Percentiles rank a stretch among this genome's conserved stretches.
Conservation (phyloP, 2,888 invertebrate genomes). For the Lordiphosa fenestrarum region DNA sequence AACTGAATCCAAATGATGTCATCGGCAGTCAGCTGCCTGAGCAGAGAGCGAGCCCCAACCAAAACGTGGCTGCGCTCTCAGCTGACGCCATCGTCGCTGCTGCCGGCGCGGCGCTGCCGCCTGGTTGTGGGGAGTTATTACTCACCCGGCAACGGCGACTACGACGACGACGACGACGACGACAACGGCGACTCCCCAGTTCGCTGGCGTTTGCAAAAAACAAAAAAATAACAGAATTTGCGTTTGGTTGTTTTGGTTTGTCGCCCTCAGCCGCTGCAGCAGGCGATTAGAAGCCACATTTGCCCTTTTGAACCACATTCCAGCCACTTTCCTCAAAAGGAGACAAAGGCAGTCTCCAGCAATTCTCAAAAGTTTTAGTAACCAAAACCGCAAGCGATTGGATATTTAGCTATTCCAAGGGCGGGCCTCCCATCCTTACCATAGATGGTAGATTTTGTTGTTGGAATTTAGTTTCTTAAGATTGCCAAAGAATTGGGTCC, state of each 20-base stretch:
- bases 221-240: slow-evolving; percentile 1
- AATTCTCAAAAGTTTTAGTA: no score
- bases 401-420: no score
- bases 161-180: background rate
- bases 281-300: no score
- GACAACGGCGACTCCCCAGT: slow-evolving; percentile 13
- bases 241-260: background rate
- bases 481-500: no score
- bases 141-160: slow-evolving; percentile 16
- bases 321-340: no score
- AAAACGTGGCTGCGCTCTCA: slow-evolving; percentile 46
- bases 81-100: slow-evolving; percentile 61
- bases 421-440: no score
- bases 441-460: no score
- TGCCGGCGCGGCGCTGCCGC: slow-evolving; percentile 15
- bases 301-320: no score
- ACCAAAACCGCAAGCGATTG: no score
- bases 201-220: slow-evolving; percentile 37
- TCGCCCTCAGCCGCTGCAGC: background rate
- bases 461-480: no score
- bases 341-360: no score
- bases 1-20: slow-evolving; percentile 54
- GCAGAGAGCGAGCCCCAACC: slow-evolving; percentile 4
- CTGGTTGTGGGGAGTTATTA: slow-evolving; percentile 29
- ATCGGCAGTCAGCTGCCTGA: slow-evolving; percentile 44